Evolutionary conservation across 2,113 vertebrate genomes (phyloP).

Genomic region (Sorex araneus): DNA sequence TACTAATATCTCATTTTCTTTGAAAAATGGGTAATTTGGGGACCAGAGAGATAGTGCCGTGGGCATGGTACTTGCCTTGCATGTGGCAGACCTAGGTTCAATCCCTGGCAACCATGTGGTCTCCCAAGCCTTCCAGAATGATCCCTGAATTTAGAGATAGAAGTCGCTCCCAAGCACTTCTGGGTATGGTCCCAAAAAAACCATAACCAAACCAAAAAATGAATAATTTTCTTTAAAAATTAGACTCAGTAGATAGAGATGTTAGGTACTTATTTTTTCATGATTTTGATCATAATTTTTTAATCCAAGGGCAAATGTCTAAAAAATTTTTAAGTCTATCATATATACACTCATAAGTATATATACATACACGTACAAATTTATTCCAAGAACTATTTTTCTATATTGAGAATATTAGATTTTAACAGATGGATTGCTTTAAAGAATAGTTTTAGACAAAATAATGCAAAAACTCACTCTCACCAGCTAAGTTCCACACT

Average conservation of each 20-base stretch:
- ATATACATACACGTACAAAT: background rate
- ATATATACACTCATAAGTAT: background rate
- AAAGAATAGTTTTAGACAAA: constrained; percentile 72
- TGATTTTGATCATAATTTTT: background rate
- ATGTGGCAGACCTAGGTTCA: no score
- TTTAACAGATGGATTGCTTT: constrained; percentile 69
- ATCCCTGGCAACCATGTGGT: no score
- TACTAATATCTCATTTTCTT: background rate
- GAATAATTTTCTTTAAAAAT: background rate
- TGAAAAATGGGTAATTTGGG: no score
- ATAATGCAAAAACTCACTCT: constrained; percentile 67
- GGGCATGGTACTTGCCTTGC: no score
- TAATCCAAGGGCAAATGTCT: constrained; percentile 33
- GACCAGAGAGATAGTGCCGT: no score
- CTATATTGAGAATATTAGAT: constrained; percentile 59
- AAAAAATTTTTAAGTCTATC: constrained; percentile 19
- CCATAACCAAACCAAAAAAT: no score
- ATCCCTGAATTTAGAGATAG: no score
- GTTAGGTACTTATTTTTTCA: background rate
- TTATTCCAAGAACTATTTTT: background rate
- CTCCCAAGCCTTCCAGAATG: no score
- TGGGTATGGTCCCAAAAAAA: no score
- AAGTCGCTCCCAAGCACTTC: no score
- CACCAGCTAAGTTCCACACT: constrained; percentile 29
- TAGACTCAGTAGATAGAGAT: background rate